phyloP scores from a whole-genome alignment of 2,797 vertebrate species.

The Acipenser ruthenus region DNA sequence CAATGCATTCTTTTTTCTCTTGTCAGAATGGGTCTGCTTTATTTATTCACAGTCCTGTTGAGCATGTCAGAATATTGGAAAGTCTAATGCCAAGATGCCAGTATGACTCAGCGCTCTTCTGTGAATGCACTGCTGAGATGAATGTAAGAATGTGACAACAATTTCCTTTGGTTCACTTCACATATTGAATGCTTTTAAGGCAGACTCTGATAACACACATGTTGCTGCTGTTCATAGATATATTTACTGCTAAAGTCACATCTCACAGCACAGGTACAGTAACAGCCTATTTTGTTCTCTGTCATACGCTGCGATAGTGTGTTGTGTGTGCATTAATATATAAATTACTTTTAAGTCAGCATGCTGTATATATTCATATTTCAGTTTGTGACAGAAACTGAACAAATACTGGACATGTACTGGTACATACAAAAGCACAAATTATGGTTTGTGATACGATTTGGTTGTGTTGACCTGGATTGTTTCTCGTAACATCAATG shows the following conservation, averaged over 20 bases:
- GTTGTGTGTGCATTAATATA: too few species aligned
- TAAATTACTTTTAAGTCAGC: too few species aligned
- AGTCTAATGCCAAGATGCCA: slow-evolving; percentile 8
- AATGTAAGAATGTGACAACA: slow-evolving; percentile 5
- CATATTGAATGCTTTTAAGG: slow-evolving; percentile 16
- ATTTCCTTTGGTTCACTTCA: slow-evolving; percentile 12
- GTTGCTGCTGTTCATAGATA: slow-evolving; percentile 12
- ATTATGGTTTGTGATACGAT: too few species aligned
- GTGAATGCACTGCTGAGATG: not conserved
- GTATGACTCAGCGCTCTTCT: slow-evolving; percentile 7
- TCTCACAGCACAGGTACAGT: slow-evolving; percentile 7
- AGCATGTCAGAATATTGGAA: not conserved
- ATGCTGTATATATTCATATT: too few species aligned
- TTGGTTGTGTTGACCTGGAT: too few species aligned
- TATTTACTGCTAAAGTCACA: slow-evolving; percentile 8
- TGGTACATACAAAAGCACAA: too few species aligned
- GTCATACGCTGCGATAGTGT: too few species aligned
- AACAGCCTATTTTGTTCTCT: too few species aligned
- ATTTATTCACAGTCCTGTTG: slow-evolving; percentile 6
- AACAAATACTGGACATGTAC: too few species aligned
- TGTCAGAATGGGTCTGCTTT: slow-evolving; percentile 7
- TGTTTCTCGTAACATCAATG: too few species aligned
- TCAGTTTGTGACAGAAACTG: too few species aligned
- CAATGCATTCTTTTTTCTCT: slow-evolving; percentile 1
- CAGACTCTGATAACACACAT: slow-evolving; percentile 11